Percentiles rank a stretch among this genome's conserved stretches.
Conservation (phyloP, 1,140 invertebrate species). For the Hirudo medicinalis region DNA sequence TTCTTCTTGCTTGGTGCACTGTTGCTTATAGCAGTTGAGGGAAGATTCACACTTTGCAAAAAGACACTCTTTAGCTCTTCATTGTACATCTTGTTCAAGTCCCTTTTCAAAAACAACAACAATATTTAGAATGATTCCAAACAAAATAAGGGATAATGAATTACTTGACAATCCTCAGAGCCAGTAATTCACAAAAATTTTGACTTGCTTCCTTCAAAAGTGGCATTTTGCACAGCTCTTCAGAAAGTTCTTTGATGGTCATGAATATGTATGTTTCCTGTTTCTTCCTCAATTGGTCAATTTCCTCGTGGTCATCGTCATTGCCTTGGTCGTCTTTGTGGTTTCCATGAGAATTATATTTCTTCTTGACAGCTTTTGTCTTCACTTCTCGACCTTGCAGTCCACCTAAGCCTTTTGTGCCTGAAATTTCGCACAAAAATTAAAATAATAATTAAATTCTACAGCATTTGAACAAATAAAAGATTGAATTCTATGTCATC, state of each 20-base stretch:
- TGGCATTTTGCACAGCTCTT: conserved; percentile 50
- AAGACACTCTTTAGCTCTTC: conserved; percentile 53
- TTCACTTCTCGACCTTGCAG: conserved; percentile 86
- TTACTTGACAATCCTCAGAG: conserved; percentile 37
- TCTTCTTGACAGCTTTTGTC: conserved; percentile 76
- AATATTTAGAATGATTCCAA: neutral
- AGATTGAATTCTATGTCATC: neutral
- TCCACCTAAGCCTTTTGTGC: conserved; percentile 49
- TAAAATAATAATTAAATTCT: neutral
- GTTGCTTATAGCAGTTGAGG: conserved; percentile 42
- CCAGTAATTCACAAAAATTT: conserved; percentile 41
- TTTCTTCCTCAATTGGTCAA: conserved; percentile 36
- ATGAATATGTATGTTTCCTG: conserved; percentile 51
- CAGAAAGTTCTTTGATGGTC: conserved; percentile 53
- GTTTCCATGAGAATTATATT: conserved; percentile 33
- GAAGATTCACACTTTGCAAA: conserved; percentile 52
- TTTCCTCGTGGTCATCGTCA: conserved; percentile 37
- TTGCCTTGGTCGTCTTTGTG: conserved; percentile 47
- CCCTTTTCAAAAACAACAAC: conserved; percentile 25
- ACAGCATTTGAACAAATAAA: neutral
- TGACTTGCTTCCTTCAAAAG: conserved; percentile 42
- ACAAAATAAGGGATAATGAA: conserved; percentile 2
- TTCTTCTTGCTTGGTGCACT: conserved; percentile 41
- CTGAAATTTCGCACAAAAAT: neutral
- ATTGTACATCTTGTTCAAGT: conserved; percentile 39